Conservation (phyloP, 2,113 vertebrate species). For the Centropristis striata region DNA sequence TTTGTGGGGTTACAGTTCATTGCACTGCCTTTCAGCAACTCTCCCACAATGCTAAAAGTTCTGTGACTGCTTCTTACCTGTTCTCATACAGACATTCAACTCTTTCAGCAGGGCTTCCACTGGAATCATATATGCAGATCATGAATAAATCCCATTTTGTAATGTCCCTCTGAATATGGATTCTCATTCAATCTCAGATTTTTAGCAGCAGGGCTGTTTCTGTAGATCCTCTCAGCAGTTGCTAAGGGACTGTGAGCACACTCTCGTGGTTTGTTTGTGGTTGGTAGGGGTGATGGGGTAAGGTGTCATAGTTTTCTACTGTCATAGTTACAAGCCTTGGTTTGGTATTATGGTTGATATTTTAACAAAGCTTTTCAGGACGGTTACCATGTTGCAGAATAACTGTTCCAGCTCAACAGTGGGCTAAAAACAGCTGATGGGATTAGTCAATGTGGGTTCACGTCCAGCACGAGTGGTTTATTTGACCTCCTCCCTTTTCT, state of each 20-base stretch:
- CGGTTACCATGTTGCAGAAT: conserved; percentile 19
- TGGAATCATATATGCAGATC: conserved; percentile 3
- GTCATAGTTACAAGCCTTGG: conserved; percentile 69
- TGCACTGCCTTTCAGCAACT: conserved; percentile 40
- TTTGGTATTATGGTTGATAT: conserved; percentile 32
- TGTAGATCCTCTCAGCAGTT: conserved; percentile 48
- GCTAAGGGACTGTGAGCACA: conserved; percentile 60
- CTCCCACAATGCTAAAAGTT: conserved; percentile 17
- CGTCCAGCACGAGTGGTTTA: conserved; percentile 10
- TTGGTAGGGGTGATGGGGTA: conserved; percentile 41
- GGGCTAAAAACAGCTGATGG: conserved; percentile 14
- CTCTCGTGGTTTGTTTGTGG: conserved; percentile 70
- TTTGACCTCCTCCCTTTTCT: conserved; percentile 31
- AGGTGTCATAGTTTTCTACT: conserved; percentile 43
- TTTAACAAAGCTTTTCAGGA: conserved; percentile 11
- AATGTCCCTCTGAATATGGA: conserved; percentile 38
- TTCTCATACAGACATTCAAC: conserved; percentile 38
- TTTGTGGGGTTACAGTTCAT: conserved; percentile 49
- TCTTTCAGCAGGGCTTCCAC: background rate
- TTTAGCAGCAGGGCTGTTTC: conserved; percentile 28
- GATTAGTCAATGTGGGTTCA: conserved; percentile 12
- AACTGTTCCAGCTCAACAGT: conserved; percentile 3
- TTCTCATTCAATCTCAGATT: conserved; percentile 56
- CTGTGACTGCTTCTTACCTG: conserved; percentile 64
- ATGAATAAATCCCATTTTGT: conserved; percentile 52